Conservation (phyloP, 2,888 invertebrate species). For the Chymomyza procnemis region DNA sequence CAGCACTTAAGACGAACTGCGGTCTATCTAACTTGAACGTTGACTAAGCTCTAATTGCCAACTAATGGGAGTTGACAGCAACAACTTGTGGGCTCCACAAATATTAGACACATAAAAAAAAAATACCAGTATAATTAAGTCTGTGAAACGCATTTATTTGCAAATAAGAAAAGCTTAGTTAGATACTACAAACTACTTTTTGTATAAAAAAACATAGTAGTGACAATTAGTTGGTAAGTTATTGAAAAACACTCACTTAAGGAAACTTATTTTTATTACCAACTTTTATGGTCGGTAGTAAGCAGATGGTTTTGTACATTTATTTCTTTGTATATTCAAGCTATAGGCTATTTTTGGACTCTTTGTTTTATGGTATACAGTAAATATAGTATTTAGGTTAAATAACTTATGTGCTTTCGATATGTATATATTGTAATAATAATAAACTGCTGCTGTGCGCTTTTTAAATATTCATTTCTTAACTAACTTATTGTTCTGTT, state of each 20-base stretch:
- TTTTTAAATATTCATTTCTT: neutral
- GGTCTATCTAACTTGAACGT: neutral
- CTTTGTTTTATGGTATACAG: constrained; percentile 36
- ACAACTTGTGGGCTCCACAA: neutral
- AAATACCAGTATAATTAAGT: constrained; percentile 7
- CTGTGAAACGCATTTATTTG: constrained; percentile 57
- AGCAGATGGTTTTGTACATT: neutral
- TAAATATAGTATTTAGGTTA: neutral
- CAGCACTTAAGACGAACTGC: neutral
- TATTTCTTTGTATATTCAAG: neutral
- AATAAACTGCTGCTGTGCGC: constrained; percentile 1
- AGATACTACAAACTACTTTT: neutral
- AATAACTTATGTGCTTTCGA: constrained; percentile 34
- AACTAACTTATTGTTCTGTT: neutral
- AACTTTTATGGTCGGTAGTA: constrained; percentile 11
- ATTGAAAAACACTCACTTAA: constrained; percentile 2
- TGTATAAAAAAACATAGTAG: neutral
- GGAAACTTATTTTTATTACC: constrained; percentile 23
- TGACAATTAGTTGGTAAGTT: neutral
- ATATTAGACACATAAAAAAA: neutral
- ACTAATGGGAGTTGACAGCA: constrained; percentile 4
- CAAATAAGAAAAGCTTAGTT: constrained; percentile 10
- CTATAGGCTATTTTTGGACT: constrained; percentile 60
- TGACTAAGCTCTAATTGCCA: constrained; percentile 1
- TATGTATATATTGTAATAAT: constrained; percentile 35